Conservation (phyloP, 2,888 invertebrate species). For the Gortyna flavago region DNA sequence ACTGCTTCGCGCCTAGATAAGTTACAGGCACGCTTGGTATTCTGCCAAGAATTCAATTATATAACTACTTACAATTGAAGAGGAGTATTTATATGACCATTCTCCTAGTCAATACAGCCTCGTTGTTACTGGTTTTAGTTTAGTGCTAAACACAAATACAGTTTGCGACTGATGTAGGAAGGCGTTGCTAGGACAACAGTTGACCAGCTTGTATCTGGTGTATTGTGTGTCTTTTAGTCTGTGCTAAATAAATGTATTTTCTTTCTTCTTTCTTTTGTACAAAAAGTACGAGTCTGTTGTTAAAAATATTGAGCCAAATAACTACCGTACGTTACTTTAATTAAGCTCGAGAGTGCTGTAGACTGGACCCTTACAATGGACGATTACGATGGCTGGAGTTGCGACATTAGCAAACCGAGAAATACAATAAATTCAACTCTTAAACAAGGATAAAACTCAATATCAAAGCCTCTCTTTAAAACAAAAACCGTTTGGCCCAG, state of each 20-base stretch:
- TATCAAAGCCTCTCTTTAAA: slow-evolving; percentile 35
- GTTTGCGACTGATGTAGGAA: background rate
- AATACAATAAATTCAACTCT: slow-evolving; percentile 15
- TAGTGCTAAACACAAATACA: background rate
- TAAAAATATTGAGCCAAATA: background rate
- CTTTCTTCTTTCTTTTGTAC: no score
- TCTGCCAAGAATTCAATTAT: slow-evolving; percentile 41
- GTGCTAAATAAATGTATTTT: no score
- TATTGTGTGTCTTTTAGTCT: no score
- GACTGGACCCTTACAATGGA: slow-evolving; percentile 10
- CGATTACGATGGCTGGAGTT: background rate
- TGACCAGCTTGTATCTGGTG: no score
- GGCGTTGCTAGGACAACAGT: background rate
- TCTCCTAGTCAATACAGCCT: background rate
- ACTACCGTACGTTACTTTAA: background rate
- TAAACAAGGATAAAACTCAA: slow-evolving; percentile 18
- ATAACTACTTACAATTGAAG: slow-evolving; percentile 11
- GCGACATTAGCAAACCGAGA: slow-evolving; percentile 1
- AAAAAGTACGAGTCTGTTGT: background rate
- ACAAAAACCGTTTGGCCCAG: slow-evolving; percentile 37
- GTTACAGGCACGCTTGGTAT: slow-evolving; percentile 31
- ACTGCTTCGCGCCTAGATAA: slow-evolving; percentile 33
- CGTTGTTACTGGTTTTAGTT: background rate
- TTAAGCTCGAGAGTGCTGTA: background rate
- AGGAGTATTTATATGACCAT: background rate